Evolutionary conservation across 2,797 vertebrate genomes (phyloP).

Genomic region (Eutrigla gurnardus): DNA sequence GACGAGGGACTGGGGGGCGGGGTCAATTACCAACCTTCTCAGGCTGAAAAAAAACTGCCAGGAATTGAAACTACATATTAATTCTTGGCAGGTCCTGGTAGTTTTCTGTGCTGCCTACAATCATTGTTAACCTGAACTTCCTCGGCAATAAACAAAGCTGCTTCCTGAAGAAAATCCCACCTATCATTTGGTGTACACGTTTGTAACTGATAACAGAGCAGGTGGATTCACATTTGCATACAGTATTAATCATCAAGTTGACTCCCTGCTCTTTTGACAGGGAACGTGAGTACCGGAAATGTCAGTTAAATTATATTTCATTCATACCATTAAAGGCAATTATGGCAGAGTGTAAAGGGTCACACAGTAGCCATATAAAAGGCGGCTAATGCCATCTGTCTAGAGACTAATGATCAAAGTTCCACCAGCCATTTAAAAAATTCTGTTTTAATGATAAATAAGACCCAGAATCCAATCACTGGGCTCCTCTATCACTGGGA

Average conservation of each 20-base stretch:
- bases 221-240: slow-evolving; percentile 61
- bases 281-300: slow-evolving; percentile 55
- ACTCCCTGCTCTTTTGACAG: slow-evolving; percentile 48
- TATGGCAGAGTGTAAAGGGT: slow-evolving; percentile 56
- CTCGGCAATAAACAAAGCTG: neutral
- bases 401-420: slow-evolving; percentile 64
- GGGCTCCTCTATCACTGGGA: slow-evolving; percentile 44
- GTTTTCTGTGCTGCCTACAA: slow-evolving; percentile 1
- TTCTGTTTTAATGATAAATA: slow-evolving; percentile 57
- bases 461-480: slow-evolving; percentile 63
- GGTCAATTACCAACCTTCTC: neutral
- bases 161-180: neutral
- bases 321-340: slow-evolving; percentile 60
- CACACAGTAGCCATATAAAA: slow-evolving; percentile 41
- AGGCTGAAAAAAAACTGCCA: no score
- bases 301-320: slow-evolving; percentile 68
- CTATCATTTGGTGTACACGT: slow-evolving; percentile 11
- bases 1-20: neutral
- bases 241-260: slow-evolving; percentile 54
- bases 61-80: neutral
- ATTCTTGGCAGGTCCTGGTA: neutral
- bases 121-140: neutral
- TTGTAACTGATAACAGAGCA: slow-evolving; percentile 29
- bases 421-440: slow-evolving; percentile 55
- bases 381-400: slow-evolving; percentile 40